These are phyloP conservation scores for Diprion similis DNA, from an alignment of 1,140 invertebrate genomes.

Conservation along the genomic window DNA sequence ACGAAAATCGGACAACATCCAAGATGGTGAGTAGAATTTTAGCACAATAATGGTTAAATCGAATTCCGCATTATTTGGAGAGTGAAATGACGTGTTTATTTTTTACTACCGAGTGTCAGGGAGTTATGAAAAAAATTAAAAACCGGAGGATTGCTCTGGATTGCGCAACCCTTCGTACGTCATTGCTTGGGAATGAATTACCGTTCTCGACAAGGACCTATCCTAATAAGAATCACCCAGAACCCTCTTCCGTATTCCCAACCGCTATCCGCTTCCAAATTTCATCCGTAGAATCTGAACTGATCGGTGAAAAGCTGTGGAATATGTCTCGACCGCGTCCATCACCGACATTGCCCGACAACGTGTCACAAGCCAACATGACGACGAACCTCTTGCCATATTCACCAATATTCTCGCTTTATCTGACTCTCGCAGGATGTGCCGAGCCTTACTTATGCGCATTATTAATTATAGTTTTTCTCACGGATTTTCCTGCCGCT, in stretches of 20 bases:
- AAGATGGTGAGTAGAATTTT: conserved; percentile 76
- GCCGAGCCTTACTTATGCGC: neutral
- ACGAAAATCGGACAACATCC: conserved; percentile 82
- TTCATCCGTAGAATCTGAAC: conserved; percentile 3
- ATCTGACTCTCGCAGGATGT: conserved; percentile 5
- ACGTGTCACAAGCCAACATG: conserved; percentile 40
- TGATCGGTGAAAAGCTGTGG: conserved; percentile 20
- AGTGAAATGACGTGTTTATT: conserved; percentile 42
- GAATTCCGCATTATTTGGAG: conserved; percentile 5
- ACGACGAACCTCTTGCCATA: conserved; percentile 11
- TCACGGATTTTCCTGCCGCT: too few species aligned
- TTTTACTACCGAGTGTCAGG: conserved; percentile 26
- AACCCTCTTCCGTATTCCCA: neutral
- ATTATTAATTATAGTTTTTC: too few species aligned
- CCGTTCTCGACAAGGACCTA: conserved; percentile 20
- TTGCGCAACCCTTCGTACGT: conserved; percentile 52
- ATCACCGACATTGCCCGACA: conserved; percentile 38
- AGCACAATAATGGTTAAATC: neutral
- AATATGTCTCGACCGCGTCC: conserved; percentile 39
- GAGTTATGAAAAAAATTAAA: conserved; percentile 29
- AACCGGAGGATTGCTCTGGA: conserved; percentile 44
- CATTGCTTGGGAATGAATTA: conserved; percentile 22
- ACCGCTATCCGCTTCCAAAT: conserved; percentile 9
- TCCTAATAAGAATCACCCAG: neutral
- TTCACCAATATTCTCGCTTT: neutral